Base-by-base conservation (phyloP, 2,888 invertebrate species). In the Habrosyne pyritoides region DNA sequence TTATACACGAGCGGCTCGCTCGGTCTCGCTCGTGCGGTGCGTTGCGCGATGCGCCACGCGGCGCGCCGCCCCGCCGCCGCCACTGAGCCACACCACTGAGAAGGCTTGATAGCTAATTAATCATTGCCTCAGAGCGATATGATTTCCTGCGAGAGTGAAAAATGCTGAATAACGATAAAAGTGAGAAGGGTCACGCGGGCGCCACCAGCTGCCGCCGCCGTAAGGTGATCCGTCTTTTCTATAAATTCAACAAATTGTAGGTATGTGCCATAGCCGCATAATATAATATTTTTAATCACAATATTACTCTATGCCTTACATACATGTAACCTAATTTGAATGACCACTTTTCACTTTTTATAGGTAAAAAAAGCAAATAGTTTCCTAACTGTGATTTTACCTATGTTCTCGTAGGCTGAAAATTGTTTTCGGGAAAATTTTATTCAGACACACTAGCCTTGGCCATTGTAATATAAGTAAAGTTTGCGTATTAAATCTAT, bases 91-190 rank as follows among this genome's bases (percentile, higher is more conserved):
- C 33, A 53, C 42, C 50, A 54, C 52, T 57, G 46, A 51, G 58
- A 61, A 33, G 33, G 72, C 78, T 72, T 78, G 75, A 78, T 81
- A 77, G 71, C 83, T 87, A 88, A 89, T 89, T 88, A 89, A 89
- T 89, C 87, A 87, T 81, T 77, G 83, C 74, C 83, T 77, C 66
- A 69, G 79, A 74, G 75, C 77, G 69, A 64, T 69, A 79, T 83
- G 84, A 87, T 88, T 88, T 86, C 83, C 85, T 81, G 71, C 63
- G 81, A 75, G 77, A 83, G 79, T 81, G 81, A 85, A 88, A 88
- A 89, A 86, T 82, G 82, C 86, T 83, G 81, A 79, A 78, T 83
- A 79, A 84, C 82, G 82, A 86, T 86, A 87, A 83, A 84, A 78
- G 81, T 81, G 84, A 84, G 78, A 77, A 84, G 86, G 85, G 87